Conservation (phyloP, 1,140 invertebrate species). For the Adoxophyes honmai region DNA sequence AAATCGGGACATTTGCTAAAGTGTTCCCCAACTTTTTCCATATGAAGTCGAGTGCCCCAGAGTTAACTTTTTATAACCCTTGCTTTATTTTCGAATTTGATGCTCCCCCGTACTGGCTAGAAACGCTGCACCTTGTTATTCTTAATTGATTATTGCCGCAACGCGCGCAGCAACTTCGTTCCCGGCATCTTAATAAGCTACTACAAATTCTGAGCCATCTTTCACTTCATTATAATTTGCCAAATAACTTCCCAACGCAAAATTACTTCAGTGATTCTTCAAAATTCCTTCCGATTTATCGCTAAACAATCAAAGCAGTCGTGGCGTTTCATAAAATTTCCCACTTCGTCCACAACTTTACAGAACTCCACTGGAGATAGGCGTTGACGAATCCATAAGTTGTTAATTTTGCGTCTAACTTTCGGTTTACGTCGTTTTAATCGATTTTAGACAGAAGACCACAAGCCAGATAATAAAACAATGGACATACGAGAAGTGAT, state of each 20-base stretch:
- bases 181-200: slow-evolving; percentile 14
- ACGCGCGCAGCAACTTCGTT: neutral
- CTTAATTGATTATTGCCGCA: neutral
- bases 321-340: slow-evolving; percentile 23
- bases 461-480: too few species aligned
- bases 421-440: slow-evolving; percentile 31
- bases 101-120: neutral
- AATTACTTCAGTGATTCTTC: slow-evolving; percentile 31
- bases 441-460: too few species aligned
- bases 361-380: slow-evolving; percentile 36
- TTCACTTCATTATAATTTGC: slow-evolving; percentile 26
- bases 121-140: neutral
- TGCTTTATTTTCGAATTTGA: slow-evolving; percentile 36
- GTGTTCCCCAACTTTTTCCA: slow-evolving; percentile 55
- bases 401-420: slow-evolving; percentile 40
- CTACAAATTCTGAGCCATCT: slow-evolving; percentile 20
- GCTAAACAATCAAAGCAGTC: slow-evolving; percentile 37
- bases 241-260: slow-evolving; percentile 27
- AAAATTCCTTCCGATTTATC: slow-evolving; percentile 41
- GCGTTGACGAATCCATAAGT: slow-evolving; percentile 41
- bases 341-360: slow-evolving; percentile 25
- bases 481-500: too few species aligned
- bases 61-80: slow-evolving; percentile 49
- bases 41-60: slow-evolving; percentile 49
- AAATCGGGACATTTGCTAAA: slow-evolving; percentile 57